Evolutionary conservation across 2,888 invertebrate genomes (phyloP).

Genomic region (Sesia bembeciformis): DNA sequence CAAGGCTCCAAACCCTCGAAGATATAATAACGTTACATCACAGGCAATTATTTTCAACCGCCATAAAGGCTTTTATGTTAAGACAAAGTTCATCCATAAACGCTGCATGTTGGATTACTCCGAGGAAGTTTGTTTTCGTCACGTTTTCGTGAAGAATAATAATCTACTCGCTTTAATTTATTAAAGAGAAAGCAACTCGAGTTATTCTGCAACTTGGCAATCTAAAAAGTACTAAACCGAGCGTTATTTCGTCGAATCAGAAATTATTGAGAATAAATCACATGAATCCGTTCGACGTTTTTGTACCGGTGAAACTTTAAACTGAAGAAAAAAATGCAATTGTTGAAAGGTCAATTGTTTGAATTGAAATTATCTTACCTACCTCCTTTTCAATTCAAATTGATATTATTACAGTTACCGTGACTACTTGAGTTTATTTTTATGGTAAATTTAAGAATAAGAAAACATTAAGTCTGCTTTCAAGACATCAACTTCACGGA

Average conservation of each 20-base stretch:
- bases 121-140: not conserved
- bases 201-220: not conserved
- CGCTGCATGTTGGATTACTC: constrained; percentile 17
- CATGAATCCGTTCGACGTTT: no score
- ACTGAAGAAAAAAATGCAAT: no score
- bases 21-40: constrained; percentile 1
- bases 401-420: no score
- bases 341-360: no score
- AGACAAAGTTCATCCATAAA: constrained; percentile 31
- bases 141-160: not conserved
- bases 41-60: constrained; percentile 23
- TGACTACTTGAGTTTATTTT: no score
- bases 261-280: no score
- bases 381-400: no score
- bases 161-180: not conserved
- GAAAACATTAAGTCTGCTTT: no score
- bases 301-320: no score
- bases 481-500: not conserved
- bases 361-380: no score
- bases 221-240: not conserved
- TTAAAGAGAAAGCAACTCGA: not conserved
- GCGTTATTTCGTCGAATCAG: not conserved
- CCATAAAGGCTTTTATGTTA: constrained; percentile 13
- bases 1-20: not conserved
- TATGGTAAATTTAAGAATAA: no score